phyloP scores from a whole-genome alignment of 2,113 vertebrate species.

The Rhea pennata region DNA sequence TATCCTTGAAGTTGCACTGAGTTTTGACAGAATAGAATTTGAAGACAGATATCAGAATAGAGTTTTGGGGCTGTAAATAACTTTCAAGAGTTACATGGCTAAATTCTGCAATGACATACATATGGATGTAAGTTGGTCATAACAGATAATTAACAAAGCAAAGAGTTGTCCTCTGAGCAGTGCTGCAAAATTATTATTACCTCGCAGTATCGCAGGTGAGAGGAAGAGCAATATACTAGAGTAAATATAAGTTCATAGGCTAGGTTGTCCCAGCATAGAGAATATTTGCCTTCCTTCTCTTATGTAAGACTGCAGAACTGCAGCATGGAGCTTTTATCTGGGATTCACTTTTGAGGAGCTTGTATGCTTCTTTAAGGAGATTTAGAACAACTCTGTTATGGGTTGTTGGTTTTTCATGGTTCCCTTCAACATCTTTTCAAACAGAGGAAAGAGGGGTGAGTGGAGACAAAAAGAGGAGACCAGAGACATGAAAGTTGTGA shows the following conservation, averaged over 20 bases:
- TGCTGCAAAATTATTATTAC: background rate
- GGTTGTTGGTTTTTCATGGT: background rate
- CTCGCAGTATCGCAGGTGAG: background rate
- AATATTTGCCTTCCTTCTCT: background rate
- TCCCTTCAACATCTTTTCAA: background rate
- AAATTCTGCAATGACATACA: background rate
- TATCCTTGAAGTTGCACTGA: background rate
- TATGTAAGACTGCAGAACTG: background rate
- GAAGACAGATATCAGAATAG: background rate
- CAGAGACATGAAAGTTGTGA: background rate
- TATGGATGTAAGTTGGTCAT: background rate
- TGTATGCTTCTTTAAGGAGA: background rate
- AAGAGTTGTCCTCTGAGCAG: background rate
- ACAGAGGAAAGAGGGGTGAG: background rate
- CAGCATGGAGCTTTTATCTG: background rate
- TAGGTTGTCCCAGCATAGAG: background rate
- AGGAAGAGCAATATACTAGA: background rate
- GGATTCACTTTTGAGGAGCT: background rate
- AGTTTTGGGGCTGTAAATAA: background rate
- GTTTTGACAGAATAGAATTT: slow-evolving; percentile 23
- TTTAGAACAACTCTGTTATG: background rate
- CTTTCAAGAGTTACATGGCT: background rate
- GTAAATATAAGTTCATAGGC: background rate
- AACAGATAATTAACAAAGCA: background rate
- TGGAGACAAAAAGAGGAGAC: background rate